These are phyloP conservation scores for human DNA, from an alignment of 2,113 vertebrate species.

Conservation along the genomic window GRCh38 chr17:10269001-10269500, in stretches of 20 bases:
- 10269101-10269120: too few relatives aligned
- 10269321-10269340: slow-evolving; percentile 7
- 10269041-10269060: too few relatives aligned
- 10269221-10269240: slow-evolving; percentile 23
- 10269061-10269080: too few relatives aligned
- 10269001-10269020: too few relatives aligned
- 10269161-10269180: not conserved
- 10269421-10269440: not conserved
- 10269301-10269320: slow-evolving; percentile 31
- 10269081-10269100: too few relatives aligned
- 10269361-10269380: not conserved
- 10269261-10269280: slow-evolving; percentile 1
- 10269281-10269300: not conserved
- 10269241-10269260: slow-evolving; percentile 17
- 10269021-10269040: too few relatives aligned
- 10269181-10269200: not conserved
- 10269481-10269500: too few relatives aligned
- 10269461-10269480: too few relatives aligned
- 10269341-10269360: slow-evolving; percentile 42
- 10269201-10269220: not conserved
- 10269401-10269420: not conserved
- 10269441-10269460: accelerated
- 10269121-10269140: too few relatives aligned
- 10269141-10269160: not conserved
- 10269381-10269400: not conserved